A percentile compares a stretch with the other conserved stretches of the same genome.
Conservation (phyloP, 2,113 vertebrate genomes). For the Corythornis vintsioides region DNA sequence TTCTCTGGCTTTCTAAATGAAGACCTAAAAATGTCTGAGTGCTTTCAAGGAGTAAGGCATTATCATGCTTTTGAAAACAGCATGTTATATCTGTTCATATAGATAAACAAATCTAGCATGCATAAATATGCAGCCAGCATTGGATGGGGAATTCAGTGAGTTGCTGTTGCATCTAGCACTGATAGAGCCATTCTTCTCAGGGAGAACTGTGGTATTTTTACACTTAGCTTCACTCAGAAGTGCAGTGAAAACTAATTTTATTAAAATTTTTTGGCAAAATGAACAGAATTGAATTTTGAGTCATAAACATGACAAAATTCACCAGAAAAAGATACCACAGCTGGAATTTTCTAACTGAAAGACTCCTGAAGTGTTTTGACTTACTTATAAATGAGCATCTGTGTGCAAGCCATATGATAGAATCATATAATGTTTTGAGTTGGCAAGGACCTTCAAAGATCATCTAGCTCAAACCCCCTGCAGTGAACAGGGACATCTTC, state of each 20-base stretch:
- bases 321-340: background rate
- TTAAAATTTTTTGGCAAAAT: background rate
- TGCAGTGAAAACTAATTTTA: background rate
- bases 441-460: too few relatives aligned
- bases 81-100: background rate
- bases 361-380: background rate
- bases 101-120: background rate
- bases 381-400: background rate
- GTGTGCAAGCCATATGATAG: background rate
- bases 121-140: background rate
- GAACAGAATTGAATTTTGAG: background rate
- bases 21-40: accelerated
- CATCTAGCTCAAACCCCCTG: too few relatives aligned
- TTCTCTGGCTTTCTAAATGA: background rate
- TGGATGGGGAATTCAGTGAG: background rate
- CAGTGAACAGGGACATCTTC: background rate
- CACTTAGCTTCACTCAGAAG: background rate
- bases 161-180: background rate
- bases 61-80: background rate
- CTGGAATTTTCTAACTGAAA: background rate
- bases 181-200: background rate
- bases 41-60: background rate
- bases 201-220: background rate
- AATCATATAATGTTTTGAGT: too few relatives aligned
- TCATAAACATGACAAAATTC: background rate